Conservation (phyloP, 2,797 vertebrate species). For the Lepus townsendii region DNA sequence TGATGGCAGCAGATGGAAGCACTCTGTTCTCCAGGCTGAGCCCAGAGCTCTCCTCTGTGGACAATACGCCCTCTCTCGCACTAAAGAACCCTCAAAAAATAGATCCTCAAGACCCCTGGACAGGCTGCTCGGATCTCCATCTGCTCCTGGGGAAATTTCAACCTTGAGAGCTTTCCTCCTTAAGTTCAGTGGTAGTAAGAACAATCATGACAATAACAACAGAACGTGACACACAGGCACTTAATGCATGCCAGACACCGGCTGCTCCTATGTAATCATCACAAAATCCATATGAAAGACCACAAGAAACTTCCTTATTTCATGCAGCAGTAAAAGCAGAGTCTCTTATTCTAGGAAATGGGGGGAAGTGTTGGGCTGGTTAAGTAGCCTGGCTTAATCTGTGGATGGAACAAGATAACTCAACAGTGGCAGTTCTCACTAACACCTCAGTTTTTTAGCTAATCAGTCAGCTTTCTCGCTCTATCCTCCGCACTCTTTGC, state of each 20-base stretch:
- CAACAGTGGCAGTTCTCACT: background rate
- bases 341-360: background rate
- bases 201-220: background rate
- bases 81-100: background rate
- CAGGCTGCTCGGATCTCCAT: background rate
- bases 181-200: background rate
- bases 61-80: fast-evolving
- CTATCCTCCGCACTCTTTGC: background rate
- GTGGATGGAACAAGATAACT: background rate
- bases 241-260: background rate
- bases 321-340: background rate
- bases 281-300: background rate
- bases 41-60: background rate
- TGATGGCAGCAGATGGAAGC: conserved; percentile 18
- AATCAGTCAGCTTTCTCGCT: background rate
- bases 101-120: background rate
- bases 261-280: background rate
- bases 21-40: background rate
- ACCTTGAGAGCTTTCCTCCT: background rate
- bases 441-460: background rate
- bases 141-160: background rate
- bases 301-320: background rate
- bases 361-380: background rate
- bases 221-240: background rate
- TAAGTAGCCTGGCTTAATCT: background rate